Evolutionary conservation across 2,113 vertebrate species (phyloP).

Genomic region (Pycnonotus jocosus): DNA sequence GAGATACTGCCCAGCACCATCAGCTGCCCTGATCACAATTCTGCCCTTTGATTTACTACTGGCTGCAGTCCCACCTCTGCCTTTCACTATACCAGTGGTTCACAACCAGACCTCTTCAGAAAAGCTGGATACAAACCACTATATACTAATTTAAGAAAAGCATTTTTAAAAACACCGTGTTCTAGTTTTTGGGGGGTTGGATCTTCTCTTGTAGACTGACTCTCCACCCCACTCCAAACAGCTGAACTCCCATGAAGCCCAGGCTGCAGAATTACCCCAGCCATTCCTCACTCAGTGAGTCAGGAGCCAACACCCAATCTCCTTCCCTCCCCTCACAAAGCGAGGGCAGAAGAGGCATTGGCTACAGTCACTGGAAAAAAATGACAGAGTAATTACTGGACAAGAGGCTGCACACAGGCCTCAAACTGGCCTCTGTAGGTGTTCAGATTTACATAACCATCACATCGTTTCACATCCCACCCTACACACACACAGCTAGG

Average conservation of each 20-base stretch:
- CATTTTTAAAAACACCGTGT: background rate
- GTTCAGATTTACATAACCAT: background rate
- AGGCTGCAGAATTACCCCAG: background rate
- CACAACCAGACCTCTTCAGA: background rate
- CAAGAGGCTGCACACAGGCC: background rate
- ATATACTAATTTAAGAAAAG: background rate
- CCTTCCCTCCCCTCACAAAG: background rate
- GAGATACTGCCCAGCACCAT: background rate
- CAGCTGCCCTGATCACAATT: background rate
- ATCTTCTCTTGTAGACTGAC: background rate
- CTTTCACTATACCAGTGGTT: background rate
- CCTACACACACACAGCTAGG: background rate
- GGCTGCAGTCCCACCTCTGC: background rate
- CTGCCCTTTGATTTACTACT: background rate
- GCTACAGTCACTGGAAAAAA: background rate
- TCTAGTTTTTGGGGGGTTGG: accelerated
- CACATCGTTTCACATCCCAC: background rate
- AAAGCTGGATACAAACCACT: background rate
- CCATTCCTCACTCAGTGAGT: background rate
- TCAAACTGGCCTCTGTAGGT: background rate
- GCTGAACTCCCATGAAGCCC: background rate
- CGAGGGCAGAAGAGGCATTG: background rate
- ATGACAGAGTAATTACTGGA: background rate
- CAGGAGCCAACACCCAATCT: background rate
- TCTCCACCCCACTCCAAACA: background rate